Percentiles rank a stretch among this genome's conserved stretches.
phyloP scores from a whole-genome alignment of 2,797 vertebrate species.

The Brotula barbata region DNA sequence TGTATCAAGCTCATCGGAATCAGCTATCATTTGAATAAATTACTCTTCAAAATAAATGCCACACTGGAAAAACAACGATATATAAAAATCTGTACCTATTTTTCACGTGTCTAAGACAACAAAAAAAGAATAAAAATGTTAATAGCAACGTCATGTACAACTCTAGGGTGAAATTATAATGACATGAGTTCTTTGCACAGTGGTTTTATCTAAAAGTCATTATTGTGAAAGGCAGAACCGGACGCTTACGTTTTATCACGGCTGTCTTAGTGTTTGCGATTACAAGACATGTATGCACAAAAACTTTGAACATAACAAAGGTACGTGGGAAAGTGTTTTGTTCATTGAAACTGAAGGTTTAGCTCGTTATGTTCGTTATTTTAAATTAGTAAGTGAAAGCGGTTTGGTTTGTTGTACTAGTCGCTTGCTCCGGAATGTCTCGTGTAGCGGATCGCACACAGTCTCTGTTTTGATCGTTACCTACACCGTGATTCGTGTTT shows the following conservation, averaged over 20 bases:
- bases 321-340: conserved; percentile 18
- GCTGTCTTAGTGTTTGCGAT: too few relatives aligned
- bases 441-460: conserved; percentile 12
- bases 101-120: too few relatives aligned
- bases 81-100: background rate
- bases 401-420: background rate
- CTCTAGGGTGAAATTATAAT: too few relatives aligned
- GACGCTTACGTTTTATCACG: too few relatives aligned
- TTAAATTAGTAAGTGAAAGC: background rate
- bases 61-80: too few relatives aligned
- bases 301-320: conserved; percentile 43
- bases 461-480: background rate
- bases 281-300: conserved; percentile 17
- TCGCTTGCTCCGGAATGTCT: background rate
- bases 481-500: too few relatives aligned
- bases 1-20: background rate
- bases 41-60: conserved; percentile 45
- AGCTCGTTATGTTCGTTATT: background rate
- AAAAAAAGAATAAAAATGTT: too few relatives aligned
- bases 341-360: background rate
- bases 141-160: too few relatives aligned
- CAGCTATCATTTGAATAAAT: accelerated
- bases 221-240: too few relatives aligned
- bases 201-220: too few relatives aligned
- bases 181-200: too few relatives aligned